phyloP scores from a whole-genome alignment of 2,797 vertebrate genomes.

The Argyrosomus regius region DNA sequence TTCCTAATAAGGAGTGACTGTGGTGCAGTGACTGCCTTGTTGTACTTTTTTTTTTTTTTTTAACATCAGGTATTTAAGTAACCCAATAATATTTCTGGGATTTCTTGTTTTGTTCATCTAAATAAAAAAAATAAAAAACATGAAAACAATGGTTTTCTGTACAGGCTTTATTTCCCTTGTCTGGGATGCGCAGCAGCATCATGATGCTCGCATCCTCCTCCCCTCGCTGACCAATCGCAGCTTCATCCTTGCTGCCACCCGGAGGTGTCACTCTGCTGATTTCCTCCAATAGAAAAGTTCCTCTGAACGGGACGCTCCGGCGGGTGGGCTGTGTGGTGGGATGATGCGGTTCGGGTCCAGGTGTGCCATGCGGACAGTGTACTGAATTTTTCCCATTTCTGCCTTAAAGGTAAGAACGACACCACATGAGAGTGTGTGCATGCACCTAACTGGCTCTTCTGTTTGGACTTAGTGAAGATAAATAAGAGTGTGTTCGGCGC shows the following conservation, averaged over 20 bases:
- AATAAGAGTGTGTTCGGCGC: not conserved
- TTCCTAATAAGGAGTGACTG: not conserved
- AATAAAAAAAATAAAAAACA: not conserved
- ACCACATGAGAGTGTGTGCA: constrained; percentile 13
- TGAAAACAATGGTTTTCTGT: not conserved
- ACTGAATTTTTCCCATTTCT: constrained; percentile 47
- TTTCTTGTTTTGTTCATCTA: not conserved
- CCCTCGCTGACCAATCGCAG: constrained; percentile 66
- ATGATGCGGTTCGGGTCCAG: constrained; percentile 76
- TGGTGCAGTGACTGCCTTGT: not conserved
- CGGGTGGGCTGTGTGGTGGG: constrained; percentile 61
- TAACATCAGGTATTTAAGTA: not conserved
- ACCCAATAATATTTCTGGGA: not conserved
- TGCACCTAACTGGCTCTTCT: not conserved
- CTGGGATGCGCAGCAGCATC: constrained; percentile 38
- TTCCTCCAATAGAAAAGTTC: constrained; percentile 83
- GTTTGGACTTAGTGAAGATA: not conserved
- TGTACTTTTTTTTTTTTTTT: not conserved
- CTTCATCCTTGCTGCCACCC: constrained; percentile 28
- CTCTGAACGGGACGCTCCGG: constrained; percentile 63
- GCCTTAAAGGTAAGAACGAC: constrained; percentile 77
- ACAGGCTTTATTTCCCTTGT: not conserved
- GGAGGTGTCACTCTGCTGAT: constrained; percentile 51
- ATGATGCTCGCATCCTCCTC: constrained; percentile 21
- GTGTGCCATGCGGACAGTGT: constrained; percentile 56